These are phyloP conservation scores for Pocillopora verrucosa DNA, from an alignment of 64 coral and sea anemone genomes.

Conservation along the genomic window DNA sequence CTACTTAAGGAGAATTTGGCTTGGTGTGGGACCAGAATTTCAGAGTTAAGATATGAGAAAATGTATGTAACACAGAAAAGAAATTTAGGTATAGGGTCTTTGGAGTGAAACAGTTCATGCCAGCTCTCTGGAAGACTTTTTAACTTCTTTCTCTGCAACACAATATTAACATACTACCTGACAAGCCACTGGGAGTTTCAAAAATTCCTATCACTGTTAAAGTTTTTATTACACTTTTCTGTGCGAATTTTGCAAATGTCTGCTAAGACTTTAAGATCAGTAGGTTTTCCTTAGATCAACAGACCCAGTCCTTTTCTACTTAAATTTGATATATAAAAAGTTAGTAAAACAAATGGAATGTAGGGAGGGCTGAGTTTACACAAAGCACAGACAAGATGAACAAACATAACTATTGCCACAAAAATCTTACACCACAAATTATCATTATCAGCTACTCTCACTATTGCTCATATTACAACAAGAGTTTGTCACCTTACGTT, in stretches of 20 bases:
- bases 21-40: too few relatives aligned
- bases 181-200: neutral
- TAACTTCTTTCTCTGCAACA: neutral
- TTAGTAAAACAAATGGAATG: neutral
- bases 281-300: neutral
- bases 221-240: neutral
- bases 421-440: neutral
- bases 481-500: neutral
- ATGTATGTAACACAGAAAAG: too few relatives aligned
- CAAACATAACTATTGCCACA: neutral
- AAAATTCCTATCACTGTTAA: neutral
- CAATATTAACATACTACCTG: neutral
- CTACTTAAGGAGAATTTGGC: too few relatives aligned
- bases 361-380: neutral
- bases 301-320: neutral
- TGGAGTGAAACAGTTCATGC: too few relatives aligned
- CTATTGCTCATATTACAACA: neutral
- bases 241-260: neutral
- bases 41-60: too few relatives aligned
- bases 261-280: neutral
- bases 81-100: too few relatives aligned
- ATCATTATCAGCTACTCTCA: too few relatives aligned
- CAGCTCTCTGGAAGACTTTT: neutral
- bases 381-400: slow-evolving; percentile 27
- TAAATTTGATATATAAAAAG: neutral